Base-by-base conservation (phyloP, 2,797 vertebrate species). In the Sebastes nivosus region DNA sequence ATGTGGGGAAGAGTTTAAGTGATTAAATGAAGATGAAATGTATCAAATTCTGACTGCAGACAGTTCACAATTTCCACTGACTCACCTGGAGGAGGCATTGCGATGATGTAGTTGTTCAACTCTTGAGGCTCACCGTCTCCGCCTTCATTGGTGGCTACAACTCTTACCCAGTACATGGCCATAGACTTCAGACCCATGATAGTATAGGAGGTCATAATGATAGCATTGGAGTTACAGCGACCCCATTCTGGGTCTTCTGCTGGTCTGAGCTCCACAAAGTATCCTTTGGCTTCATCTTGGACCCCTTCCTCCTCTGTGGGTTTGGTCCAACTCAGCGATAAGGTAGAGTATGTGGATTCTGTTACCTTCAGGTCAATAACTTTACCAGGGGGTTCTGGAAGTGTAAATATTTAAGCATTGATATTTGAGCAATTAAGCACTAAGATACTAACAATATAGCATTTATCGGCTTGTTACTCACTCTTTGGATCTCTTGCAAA, bases 271-370 rank as follows among this genome's bases (percentile, higher is more conserved):
- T 98, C 97, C 77, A 98, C 96, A 83, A 96, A 91, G 1, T 97
- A 98, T 12, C 97, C 97, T 84, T 95, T 97, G 34, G 96, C 95
- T 27, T 92, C 90, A 8, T 93, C 95, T 72, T 94, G 89, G 69
- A 96, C 93, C 2, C 95, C 96, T 1, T 95, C 90, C 50, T 95
- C 90, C 13, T 90, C 66, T 1, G 82, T 94, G 1, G 97, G 97
- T 89, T 90, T 95, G 36, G 69, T 94, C 97, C 98, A 98, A 14
- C 88, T 90, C 88, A 98, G 83, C 1, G 95, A 96, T 90, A 98
- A 83, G 9, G 96, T 97, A 38, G 90, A 94, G 68, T 95, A 92
- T 3, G 96, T 94, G 0, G 95, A 97, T 84, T 95, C 95, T 72
- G 94, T 95, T 83, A 98, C 96, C 82, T 92, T 96, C 69, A 98